Evolutionary conservation across 2,113 vertebrate species (phyloP).

Genomic region (Dipodomys stephensi): DNA sequence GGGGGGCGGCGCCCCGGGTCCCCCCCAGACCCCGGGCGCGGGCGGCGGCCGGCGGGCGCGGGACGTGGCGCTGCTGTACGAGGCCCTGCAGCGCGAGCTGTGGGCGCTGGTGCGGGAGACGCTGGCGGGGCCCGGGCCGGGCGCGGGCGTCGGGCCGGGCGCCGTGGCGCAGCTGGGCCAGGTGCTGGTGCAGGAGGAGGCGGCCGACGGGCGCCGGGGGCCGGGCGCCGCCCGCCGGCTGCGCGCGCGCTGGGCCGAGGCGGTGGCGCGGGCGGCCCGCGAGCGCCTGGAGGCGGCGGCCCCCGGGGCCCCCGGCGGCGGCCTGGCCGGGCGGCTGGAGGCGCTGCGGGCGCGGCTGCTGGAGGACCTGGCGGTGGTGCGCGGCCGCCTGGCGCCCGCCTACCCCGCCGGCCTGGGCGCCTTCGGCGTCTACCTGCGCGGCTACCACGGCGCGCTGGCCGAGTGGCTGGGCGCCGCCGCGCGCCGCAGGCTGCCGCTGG

Average conservation of each 20-base stretch:
- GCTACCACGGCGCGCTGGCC: conserved; percentile 91
- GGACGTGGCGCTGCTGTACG: conserved; percentile 93
- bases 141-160: conserved; percentile 68
- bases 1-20: conserved; percentile 67
- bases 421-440: conserved; percentile 91
- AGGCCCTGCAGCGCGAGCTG: conserved; percentile 93
- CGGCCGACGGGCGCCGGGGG: conserved; percentile 80
- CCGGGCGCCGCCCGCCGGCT: conserved; percentile 86
- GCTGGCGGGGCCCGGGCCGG: conserved; percentile 82
- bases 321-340: conserved; percentile 85
- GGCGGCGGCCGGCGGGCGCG: conserved; percentile 90
- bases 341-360: conserved; percentile 86
- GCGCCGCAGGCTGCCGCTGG: conserved; percentile 85
- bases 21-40: conserved; percentile 74
- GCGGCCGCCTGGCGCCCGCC: conserved; percentile 89
- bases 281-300: conserved; percentile 86
- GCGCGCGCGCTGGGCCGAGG: conserved; percentile 89
- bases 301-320: conserved; percentile 69
- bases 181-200: conserved; percentile 94
- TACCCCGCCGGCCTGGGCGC: conserved; percentile 91
- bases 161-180: conserved; percentile 90
- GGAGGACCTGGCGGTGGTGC: conserved; percentile 90
- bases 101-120: conserved; percentile 92
- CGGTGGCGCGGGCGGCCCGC: conserved; percentile 85
- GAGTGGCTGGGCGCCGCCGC: conserved; percentile 85